Evolutionary conservation across 2,888 invertebrate species (phyloP).

Genomic region (Latrodectus elegans): DNA sequence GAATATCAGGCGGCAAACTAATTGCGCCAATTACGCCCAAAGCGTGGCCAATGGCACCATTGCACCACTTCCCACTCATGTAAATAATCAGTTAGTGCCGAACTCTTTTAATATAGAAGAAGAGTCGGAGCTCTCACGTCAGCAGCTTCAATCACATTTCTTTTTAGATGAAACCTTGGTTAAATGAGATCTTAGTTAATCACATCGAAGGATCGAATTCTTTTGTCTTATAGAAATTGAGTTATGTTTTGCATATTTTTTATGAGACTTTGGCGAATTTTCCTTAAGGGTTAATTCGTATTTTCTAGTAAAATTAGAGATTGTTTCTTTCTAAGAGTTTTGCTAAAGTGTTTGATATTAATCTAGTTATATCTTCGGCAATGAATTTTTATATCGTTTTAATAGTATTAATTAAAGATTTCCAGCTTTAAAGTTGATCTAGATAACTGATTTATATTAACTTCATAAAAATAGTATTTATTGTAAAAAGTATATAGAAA

Average conservation of each 20-base stretch:
- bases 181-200: constrained; percentile 2
- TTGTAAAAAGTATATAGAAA: no score
- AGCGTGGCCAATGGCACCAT: constrained; percentile 7
- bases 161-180: constrained; percentile 8
- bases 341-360: not conserved
- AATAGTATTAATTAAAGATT: no score
- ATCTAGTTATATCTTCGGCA: no score
- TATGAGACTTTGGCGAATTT: no score
- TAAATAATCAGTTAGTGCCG: constrained; percentile 43
- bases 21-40: constrained; percentile 48
- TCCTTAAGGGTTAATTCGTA: no score
- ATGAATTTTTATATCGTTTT: no score
- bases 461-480: no score
- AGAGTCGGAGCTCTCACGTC: constrained; percentile 13
- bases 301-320: not conserved
- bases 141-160: constrained; percentile 18
- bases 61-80: constrained; percentile 11
- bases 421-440: no score
- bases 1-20: constrained; percentile 31
- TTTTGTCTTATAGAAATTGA: constrained; percentile 34
- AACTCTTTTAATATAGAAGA: constrained; percentile 6
- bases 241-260: constrained; percentile 2
- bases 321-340: not conserved
- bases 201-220: constrained; percentile 31
- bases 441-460: no score